Percentiles rank a stretch among this genome's conserved stretches.
Conservation (phyloP, 2,888 invertebrate genomes). For the Dastarcus helophoroides region DNA sequence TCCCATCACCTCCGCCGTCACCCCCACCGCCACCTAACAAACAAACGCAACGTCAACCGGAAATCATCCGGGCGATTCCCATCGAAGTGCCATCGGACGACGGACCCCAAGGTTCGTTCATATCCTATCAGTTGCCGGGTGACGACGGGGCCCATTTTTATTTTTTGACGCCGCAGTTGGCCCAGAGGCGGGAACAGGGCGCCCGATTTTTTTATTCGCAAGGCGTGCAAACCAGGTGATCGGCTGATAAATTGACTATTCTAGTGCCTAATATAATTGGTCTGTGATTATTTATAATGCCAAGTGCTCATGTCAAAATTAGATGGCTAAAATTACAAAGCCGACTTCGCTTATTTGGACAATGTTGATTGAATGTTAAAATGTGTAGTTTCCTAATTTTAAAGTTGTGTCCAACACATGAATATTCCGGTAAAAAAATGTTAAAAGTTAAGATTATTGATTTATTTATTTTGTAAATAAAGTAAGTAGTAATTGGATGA, state of each 20-base stretch:
- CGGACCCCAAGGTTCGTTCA: conserved; percentile 48
- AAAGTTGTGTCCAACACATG: too few species aligned
- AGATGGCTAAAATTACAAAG: too few species aligned
- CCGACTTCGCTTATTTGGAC: too few species aligned
- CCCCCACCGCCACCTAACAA: conserved; percentile 17
- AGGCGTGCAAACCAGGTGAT: conserved; percentile 15
- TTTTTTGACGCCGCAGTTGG: conserved; percentile 61
- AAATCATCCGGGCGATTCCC: conserved; percentile 28
- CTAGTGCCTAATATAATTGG: conserved; percentile 23
- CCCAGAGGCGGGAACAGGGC: conserved; percentile 31
- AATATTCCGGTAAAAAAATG: too few species aligned
- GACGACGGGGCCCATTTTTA: conserved; percentile 69
- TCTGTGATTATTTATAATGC: conserved; percentile 22
- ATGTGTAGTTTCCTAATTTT: too few species aligned
- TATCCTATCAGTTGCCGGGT: conserved; percentile 62
- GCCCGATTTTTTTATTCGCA: conserved; percentile 28
- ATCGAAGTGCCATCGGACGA: conserved; percentile 26
- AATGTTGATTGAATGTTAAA: too few species aligned
- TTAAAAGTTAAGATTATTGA: too few species aligned
- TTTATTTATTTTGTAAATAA: too few species aligned
- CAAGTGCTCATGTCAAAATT: too few species aligned
- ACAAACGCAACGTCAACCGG: conserved; percentile 17
- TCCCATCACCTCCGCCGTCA: conserved; percentile 14
- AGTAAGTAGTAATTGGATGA: too few species aligned
- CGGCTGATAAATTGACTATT: conserved; percentile 6